Evolutionary conservation across 2,113 vertebrate species (phyloP).

Genomic region (Chloropsis cyanopogon): DNA sequence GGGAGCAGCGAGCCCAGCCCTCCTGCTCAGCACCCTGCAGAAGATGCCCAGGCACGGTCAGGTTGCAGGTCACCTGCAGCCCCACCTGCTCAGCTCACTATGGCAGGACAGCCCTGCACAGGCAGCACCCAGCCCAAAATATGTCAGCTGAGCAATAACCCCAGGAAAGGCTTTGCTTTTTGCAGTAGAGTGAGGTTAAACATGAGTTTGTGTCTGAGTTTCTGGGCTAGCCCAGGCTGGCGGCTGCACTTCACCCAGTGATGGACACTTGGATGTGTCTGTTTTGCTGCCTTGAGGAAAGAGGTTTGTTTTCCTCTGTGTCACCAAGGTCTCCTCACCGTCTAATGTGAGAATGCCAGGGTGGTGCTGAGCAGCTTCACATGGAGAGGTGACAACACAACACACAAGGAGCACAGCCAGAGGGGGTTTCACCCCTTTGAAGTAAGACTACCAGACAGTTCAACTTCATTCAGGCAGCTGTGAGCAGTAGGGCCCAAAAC

Average conservation of each 20-base stretch:
- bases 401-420: neutral
- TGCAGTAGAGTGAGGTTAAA: neutral
- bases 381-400: neutral
- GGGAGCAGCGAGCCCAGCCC: neutral
- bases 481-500: neutral
- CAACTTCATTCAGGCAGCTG: neutral
- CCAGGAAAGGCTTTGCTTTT: neutral
- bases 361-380: neutral
- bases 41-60: accelerated
- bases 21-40: neutral
- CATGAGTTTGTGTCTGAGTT: neutral
- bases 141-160: neutral
- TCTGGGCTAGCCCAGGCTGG: neutral
- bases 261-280: neutral
- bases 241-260: neutral
- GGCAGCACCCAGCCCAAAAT: neutral
- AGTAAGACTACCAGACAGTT: neutral
- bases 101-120: neutral
- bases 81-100: accelerated
- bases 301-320: neutral
- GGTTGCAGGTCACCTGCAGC: neutral
- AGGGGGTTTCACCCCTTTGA: neutral
- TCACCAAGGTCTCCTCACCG: neutral
- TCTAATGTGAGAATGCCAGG: neutral
- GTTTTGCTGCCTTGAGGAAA: neutral